Base-by-base conservation (phyloP, 2,888 invertebrate genomes). In the Drosophila lacicola region DNA sequence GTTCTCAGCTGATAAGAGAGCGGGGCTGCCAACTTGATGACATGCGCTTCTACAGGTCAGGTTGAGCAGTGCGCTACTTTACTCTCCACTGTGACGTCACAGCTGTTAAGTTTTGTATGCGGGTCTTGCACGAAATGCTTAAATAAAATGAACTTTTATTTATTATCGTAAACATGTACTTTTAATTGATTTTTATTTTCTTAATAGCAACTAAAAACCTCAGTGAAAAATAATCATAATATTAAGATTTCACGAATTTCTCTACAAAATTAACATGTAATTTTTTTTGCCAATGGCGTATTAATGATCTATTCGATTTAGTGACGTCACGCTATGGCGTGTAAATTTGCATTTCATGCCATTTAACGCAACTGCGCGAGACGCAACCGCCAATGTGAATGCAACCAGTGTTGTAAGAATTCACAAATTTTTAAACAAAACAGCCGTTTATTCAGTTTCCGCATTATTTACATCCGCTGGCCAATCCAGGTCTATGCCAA, bases 401-500 rank as follows among this genome's bases (percentile, higher is more conserved):
- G 4, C 29, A 2, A 3, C 5, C 45, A 69, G 47, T 69, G 68
- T n/a, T 74, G 45, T 8, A n/a, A 25, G 49, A 36, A 44, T 8
- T 37, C 1, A 6, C 0, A 0, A 9, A n/a, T 19, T 46, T 29
- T 4, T 3, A 39, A 25, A n/a, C 33, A 51, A 46, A 42, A 42
- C 36, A 25, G 21, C 25, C 4, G 9, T 56, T 60, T 47, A 65
- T 58, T 74, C 70, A 60, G 9, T 17, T 47, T 63, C 57, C 0
- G 72, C 80, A 72, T 91, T 91, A 66, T 91, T 82, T 41, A 91
- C 70, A 60, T 90, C 80, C 21, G 81, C 79, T 5, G 97, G 97
- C 97, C 97, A 97, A 66, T 94, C 93, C 49, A 97, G 92, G 82
- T 96, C 95, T 37, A 97, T 96, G 19, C 93, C 93, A 56, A 95